Evolutionary conservation across 2,888 invertebrate genomes (phyloP).

Genomic region (Acanthosepion lycidas): DNA sequence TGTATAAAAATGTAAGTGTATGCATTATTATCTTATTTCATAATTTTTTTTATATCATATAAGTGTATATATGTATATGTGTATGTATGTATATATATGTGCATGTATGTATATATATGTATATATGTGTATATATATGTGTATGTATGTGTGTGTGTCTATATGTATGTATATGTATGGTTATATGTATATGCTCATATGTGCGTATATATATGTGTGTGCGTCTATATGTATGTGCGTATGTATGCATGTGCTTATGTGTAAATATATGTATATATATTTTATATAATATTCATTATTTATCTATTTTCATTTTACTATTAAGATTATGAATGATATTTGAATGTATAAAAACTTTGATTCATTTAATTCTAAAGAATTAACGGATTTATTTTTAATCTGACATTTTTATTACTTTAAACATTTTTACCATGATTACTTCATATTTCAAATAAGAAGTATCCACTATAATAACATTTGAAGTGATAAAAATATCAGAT

Average conservation of each 20-base stretch:
- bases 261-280: background rate
- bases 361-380: too few relatives aligned
- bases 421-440: too few relatives aligned
- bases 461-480: too few relatives aligned
- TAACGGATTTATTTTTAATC: too few relatives aligned
- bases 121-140: background rate
- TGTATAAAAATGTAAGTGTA: constrained; percentile 38
- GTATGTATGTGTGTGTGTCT: background rate
- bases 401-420: too few relatives aligned
- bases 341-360: too few relatives aligned
- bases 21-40: background rate
- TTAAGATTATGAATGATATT: too few relatives aligned
- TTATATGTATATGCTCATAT: background rate
- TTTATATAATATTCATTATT: too few relatives aligned
- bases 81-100: background rate
- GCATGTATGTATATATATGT: constrained; percentile 23
- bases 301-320: too few relatives aligned
- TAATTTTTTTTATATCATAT: too few relatives aligned
- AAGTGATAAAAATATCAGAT: too few relatives aligned
- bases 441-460: too few relatives aligned
- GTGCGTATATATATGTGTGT: background rate
- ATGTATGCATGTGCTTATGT: background rate
- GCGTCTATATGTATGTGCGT: background rate
- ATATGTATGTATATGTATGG: background rate
- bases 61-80: constrained; percentile 40